Evolutionary conservation across 1,140 invertebrate genomes (phyloP).

Genomic region (Cotesia chilonis): DNA sequence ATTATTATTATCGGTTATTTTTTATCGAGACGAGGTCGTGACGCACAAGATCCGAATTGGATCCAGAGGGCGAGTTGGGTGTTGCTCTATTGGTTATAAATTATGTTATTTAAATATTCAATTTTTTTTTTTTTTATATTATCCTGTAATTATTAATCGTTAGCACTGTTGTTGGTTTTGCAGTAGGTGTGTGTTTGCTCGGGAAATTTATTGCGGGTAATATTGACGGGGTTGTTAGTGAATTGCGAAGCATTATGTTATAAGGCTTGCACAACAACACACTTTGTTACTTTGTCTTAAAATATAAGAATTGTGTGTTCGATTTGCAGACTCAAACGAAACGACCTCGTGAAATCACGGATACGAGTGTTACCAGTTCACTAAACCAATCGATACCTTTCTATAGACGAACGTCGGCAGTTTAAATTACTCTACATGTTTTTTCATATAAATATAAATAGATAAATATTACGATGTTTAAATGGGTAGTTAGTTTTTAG

Average conservation of each 20-base stretch:
- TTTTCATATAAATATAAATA: not conserved
- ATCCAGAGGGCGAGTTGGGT: constrained; percentile 13
- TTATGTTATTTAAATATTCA: not conserved
- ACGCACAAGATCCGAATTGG: constrained; percentile 9
- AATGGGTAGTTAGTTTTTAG: too few species aligned
- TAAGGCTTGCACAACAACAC: too few species aligned
- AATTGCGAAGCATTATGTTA: too few species aligned
- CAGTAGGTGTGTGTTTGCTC: too few species aligned
- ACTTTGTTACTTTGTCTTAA: too few species aligned
- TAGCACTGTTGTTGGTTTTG: too few species aligned
- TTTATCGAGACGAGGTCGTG: constrained; percentile 3
- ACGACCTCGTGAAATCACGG: constrained; percentile 27
- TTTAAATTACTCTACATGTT: not conserved
- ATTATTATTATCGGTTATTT: too few species aligned
- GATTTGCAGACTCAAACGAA: not conserved
- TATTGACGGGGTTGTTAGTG: too few species aligned
- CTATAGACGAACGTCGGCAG: constrained; percentile 12
- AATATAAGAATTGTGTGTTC: not conserved
- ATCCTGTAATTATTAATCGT: not conserved
- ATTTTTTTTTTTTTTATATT: not conserved
- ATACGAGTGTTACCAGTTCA: constrained; percentile 29
- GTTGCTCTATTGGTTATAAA: not conserved
- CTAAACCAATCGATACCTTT: constrained; percentile 28
- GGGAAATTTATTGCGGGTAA: too few species aligned
- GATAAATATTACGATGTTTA: not conserved